Evolutionary conservation across 2,797 vertebrate species (phyloP), one percentile per base, ranked within the genome.

Genomic region (Dromococcyx pavoninus): DNA sequence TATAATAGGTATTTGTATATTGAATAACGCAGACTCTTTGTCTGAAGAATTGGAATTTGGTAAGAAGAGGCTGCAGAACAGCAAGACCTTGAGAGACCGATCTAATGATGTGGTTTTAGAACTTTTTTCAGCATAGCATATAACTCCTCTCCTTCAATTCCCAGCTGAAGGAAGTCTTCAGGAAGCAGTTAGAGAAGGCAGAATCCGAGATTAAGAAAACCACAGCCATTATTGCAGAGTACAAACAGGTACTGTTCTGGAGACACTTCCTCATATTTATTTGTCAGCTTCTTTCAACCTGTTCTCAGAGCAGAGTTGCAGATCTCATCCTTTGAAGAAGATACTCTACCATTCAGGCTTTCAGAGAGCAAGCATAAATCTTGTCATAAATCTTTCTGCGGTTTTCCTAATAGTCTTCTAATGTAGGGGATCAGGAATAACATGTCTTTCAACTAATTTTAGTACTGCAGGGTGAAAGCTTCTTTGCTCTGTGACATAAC

Each of bases 191-290:
- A 79, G 99, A 99, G 96, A 99, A 99, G 95, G 99, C 99, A 5
- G 99, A 99, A 96, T 97, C 97, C 53, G 99, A 99, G 97, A 99
- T 99, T 94, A 99, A 99, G 98, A 99, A 99, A 98, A 99, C 99
- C 17, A 99, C 99, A 17, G 99, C 99, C 27, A 99, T 99, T 97
- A 99, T 99, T 84, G 98, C 98, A 1, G 99, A 99, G 93, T 99
- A 99, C 93, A 99, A 99, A 95, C 99, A 99, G 99, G 99, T 99
- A 95, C 50, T 39, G 4, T 60, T 62, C 33, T 51, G 53, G 54
- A 67, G 56, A 82, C 0, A 0, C 44, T 64, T 53, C 43, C 61
- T 86, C 8, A 1, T 25, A 6, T 75, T 73, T 85, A 32, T 27
- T 43, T 48, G 53, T 70, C 54, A 56, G 16, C 43, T 62, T 70